Base-by-base conservation (phyloP, 1,140 invertebrate genomes). In the Monochamus saltuarius region DNA sequence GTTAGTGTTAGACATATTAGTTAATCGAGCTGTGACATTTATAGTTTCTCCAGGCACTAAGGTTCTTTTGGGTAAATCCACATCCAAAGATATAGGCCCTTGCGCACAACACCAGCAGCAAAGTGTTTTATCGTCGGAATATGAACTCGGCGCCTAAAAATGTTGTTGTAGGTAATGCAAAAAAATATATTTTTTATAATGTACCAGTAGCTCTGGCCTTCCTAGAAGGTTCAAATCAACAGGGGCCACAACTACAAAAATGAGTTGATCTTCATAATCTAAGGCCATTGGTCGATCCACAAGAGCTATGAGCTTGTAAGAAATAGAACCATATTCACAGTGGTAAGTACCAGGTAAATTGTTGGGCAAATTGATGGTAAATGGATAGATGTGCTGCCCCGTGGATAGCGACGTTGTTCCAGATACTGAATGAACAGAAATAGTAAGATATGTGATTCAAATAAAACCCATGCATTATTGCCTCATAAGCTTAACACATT, bases 371-470 rank as follows among this genome's bases (percentile, higher is more conserved):
- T 43, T 53, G 11, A 62, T 29, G 16, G 22, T 57, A 55, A 70
- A 70, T 19, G 61, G 66, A 43, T 68, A 68, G n/a, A 66, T 60
- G 42, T 70, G 66, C 16, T 66, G 65, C 38, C 68, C 68, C 9
- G 36, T 43, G 7, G 57, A 14, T 8, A 70, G 40, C 11, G 35
- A 52, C 16, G 56, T 61, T 34, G 45, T 62, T 37, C 54, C 59
- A 56, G 59, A 54, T 46, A 53, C 65, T 69, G 52, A 45, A 56
- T 61, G 35, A 66, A 61, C 34, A 14, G 10, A 49, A 17, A 56
- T 39, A 36, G 6, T 29, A 29, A 29, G 6, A 29, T 29, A 29
- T 29, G 2, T 7, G 16, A 22, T n/a, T n/a, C n/a, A n/a, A n/a
- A n/a, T n/a, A n/a, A n/a, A n/a, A n/a, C n/a, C n/a, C n/a, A n/a